Conservation (phyloP, 2,113 vertebrate genomes). For the Salvelinus namaycush region DNA sequence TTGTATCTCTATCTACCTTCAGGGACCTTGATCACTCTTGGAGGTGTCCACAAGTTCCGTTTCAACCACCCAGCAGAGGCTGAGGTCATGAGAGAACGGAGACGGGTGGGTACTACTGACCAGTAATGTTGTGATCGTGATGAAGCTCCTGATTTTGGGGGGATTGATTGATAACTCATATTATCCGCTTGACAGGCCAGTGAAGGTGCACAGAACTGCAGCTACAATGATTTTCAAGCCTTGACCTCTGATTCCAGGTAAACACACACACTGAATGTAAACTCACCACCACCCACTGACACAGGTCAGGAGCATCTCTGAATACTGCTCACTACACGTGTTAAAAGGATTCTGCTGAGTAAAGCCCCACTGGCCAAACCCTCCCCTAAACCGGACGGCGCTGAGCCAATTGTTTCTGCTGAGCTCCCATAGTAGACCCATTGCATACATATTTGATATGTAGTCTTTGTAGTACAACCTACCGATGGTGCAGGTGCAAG, state of each 20-base stretch:
- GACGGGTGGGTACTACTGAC: slow-evolving; percentile 77
- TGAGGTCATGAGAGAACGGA: slow-evolving; percentile 83
- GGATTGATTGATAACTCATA: neutral
- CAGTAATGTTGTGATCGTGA: neutral
- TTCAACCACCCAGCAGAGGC: slow-evolving; percentile 97
- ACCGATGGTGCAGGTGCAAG: slow-evolving; percentile 15
- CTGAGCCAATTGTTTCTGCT: too few species aligned
- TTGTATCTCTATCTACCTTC: slow-evolving; percentile 24
- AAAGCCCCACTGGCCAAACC: too few species aligned
- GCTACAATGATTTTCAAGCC: slow-evolving; percentile 68
- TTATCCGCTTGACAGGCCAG: slow-evolving; percentile 68
- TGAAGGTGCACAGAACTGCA: slow-evolving; percentile 64
- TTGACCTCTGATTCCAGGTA: slow-evolving; percentile 62
- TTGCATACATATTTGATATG: slow-evolving; percentile 38
- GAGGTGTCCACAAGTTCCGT: slow-evolving; percentile 87
- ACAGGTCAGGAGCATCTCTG: too few species aligned
- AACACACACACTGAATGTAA: slow-evolving; percentile 4
- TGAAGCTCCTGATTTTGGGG: neutral
- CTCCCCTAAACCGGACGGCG: too few species aligned
- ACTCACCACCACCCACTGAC: neutral
- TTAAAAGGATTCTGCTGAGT: neutral
- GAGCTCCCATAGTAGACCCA: slow-evolving; percentile 1
- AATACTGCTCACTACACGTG: neutral
- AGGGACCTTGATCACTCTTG: slow-evolving; percentile 90
- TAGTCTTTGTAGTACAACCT: slow-evolving; percentile 8